phyloP scores from a whole-genome alignment of 2,797 vertebrate species.

The Sebastes itinus region DNA sequence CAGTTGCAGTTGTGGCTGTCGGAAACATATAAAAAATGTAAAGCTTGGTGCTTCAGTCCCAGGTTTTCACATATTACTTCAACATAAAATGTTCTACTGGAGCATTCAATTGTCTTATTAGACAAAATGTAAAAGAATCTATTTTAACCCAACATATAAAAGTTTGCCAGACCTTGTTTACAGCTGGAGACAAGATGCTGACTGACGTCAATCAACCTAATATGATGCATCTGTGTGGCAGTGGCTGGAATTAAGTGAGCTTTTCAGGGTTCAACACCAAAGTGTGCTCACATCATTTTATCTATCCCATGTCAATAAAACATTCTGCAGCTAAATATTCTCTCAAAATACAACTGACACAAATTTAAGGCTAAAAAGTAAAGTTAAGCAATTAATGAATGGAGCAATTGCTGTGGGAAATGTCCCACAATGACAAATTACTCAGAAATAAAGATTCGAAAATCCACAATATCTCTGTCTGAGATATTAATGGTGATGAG shows the following conservation, averaged over 20 bases:
- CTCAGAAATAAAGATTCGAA: background rate
- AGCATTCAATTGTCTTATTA: background rate
- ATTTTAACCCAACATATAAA: background rate
- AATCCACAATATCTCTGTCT: background rate
- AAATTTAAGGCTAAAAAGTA: too few species aligned
- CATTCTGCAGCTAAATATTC: background rate
- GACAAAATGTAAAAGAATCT: background rate
- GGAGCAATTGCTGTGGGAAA: background rate
- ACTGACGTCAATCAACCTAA: background rate
- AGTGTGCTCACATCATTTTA: background rate
- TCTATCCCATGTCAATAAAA: background rate
- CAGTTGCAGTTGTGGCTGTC: background rate
- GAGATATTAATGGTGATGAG: too few species aligned
- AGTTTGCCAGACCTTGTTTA: background rate
- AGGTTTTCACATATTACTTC: background rate
- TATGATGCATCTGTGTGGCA: background rate
- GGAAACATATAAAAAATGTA: background rate
- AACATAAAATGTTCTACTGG: background rate
- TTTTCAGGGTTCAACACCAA: background rate
- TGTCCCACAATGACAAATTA: background rate
- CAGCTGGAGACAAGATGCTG: background rate
- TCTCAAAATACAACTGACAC: background rate
- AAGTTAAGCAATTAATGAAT: background rate
- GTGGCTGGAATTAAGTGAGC: background rate
- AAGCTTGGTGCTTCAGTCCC: background rate